Evolutionary conservation across 2,797 vertebrate species (phyloP).

Genomic region (Typhlichthys eigenmanni): DNA sequence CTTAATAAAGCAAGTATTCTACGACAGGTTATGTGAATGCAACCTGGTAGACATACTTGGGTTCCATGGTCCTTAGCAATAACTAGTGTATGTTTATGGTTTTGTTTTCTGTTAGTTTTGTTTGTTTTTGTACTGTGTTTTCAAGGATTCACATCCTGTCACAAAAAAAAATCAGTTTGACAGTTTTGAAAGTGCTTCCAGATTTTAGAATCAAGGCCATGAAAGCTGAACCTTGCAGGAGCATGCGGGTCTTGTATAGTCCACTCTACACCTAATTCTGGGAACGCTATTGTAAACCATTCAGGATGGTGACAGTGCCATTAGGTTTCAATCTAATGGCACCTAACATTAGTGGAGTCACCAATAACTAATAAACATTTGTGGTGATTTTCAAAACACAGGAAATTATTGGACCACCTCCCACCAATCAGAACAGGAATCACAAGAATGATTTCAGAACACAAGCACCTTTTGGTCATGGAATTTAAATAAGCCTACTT

Average conservation of each 20-base stretch:
- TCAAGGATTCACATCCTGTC: slow-evolving; percentile 50
- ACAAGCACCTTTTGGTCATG: no score
- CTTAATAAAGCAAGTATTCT: slow-evolving; percentile 71
- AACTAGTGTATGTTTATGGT: slow-evolving; percentile 68
- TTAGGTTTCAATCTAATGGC: no score
- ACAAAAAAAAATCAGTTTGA: slow-evolving; percentile 51
- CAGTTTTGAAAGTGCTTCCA: slow-evolving; percentile 73
- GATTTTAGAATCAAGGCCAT: slow-evolving; percentile 58
- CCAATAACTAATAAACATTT: no score
- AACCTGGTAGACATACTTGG: slow-evolving; percentile 76
- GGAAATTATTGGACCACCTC: no score
- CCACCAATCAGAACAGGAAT: no score
- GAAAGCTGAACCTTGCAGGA: background rate
- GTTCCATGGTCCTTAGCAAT: slow-evolving; percentile 76
- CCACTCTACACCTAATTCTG: no score
- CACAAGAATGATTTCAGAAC: no score
- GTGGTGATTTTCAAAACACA: no score
- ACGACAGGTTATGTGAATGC: slow-evolving; percentile 73
- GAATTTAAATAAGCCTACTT: no score
- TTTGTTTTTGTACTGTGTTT: slow-evolving; percentile 74
- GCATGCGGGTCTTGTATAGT: background rate
- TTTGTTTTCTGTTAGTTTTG: slow-evolving; percentile 63
- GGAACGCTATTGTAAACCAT: no score
- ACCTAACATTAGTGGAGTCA: no score
- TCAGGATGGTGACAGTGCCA: no score